Evolutionary conservation across 2,797 vertebrate species (phyloP).

Genomic region (Smutsia temminckii): DNA sequence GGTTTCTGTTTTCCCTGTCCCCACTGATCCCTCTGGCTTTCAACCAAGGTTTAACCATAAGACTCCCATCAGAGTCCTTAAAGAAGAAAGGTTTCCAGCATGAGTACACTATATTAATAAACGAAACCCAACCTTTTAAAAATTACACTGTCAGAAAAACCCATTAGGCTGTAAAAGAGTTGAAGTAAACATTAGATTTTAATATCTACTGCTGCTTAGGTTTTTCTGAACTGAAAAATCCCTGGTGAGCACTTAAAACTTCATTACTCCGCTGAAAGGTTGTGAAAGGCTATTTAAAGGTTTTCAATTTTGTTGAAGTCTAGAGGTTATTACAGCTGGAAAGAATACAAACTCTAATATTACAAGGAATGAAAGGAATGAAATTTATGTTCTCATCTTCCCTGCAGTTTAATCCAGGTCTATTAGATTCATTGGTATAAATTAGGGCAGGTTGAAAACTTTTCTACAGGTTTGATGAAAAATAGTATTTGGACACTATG

Average conservation of each 20-base stretch:
- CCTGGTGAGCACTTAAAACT: conserved; percentile 89
- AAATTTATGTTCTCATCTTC: conserved; percentile 88
- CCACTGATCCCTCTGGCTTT: conserved; percentile 82
- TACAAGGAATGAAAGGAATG: conserved; percentile 88
- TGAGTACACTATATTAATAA: conserved; percentile 86
- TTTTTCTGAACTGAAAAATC: conserved; percentile 88
- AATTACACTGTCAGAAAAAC: conserved; percentile 87
- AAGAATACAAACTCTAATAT: conserved; percentile 88
- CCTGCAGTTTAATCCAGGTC: conserved; percentile 86
- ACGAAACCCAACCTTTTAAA: conserved; percentile 87
- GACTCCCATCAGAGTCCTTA: conserved; percentile 85
- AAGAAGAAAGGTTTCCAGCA: conserved; percentile 85
- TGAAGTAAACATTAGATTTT: conserved; percentile 90
- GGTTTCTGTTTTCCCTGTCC: conserved; percentile 79
- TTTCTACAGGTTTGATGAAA: conserved; percentile 83
- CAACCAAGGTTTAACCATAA: conserved; percentile 82
- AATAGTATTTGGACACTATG: conserved; percentile 81
- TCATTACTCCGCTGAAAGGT: conserved; percentile 87
- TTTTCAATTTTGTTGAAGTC: conserved; percentile 90
- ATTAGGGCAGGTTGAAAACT: conserved; percentile 84
- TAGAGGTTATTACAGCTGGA: conserved; percentile 89
- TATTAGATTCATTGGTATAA: conserved; percentile 86
- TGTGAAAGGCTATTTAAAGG: conserved; percentile 90
- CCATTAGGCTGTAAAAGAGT: conserved; percentile 87
- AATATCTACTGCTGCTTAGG: conserved; percentile 88